Evolutionary conservation across 1,140 invertebrate species (phyloP).

Genomic region (Venturia canescens): DNA sequence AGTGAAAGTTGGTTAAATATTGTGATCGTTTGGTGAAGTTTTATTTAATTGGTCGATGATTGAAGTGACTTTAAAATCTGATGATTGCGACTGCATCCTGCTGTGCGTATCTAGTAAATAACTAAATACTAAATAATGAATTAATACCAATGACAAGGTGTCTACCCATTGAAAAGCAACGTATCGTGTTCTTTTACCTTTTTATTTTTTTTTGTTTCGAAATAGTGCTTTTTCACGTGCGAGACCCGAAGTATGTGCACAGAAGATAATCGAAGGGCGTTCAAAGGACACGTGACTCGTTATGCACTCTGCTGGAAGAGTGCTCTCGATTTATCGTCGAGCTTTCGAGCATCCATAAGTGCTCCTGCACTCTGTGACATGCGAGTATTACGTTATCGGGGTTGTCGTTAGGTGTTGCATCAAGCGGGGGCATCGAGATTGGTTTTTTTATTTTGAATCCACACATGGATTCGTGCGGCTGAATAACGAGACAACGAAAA

Average conservation of each 20-base stretch:
- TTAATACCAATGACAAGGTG: neutral
- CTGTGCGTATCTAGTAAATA: neutral
- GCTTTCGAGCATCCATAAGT: neutral
- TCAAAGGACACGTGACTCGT: constrained; percentile 6
- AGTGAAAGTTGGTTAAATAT: neutral
- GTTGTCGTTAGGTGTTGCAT: neutral
- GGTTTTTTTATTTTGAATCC: no score
- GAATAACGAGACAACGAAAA: neutral
- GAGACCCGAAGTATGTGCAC: neutral
- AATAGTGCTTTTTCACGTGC: neutral
- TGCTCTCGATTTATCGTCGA: constrained; percentile 12
- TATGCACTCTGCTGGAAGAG: constrained; percentile 14
- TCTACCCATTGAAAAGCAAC: neutral
- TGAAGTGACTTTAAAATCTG: no score
- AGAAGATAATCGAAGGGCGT: constrained; percentile 1
- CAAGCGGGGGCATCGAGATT: no score
- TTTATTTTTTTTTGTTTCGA: neutral
- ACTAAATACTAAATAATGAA: neutral
- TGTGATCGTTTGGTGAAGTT: neutral
- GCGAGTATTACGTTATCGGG: constrained; percentile 10
- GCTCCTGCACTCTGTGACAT: neutral
- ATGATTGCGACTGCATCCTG: neutral
- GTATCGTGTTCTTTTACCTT: neutral
- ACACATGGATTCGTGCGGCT: neutral
- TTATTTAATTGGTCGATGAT: no score